Conservation (phyloP, 1,140 invertebrate genomes). For the Telenomus remus region DNA sequence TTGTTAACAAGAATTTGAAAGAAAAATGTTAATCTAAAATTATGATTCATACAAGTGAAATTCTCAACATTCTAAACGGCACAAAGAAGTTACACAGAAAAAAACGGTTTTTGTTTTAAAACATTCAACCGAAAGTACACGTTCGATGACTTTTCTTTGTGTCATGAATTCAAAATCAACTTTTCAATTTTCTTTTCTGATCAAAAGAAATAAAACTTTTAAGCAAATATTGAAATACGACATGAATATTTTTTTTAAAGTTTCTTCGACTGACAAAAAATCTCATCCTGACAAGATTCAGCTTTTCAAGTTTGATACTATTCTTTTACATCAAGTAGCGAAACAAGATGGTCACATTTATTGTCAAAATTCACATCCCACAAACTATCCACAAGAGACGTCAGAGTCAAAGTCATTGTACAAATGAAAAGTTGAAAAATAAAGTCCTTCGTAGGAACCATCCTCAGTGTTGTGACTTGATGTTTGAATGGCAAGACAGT, state of each 20-base stretch:
- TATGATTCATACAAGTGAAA: too few species aligned
- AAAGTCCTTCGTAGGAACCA: conserved; percentile 38
- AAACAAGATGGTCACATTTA: conserved; percentile 24
- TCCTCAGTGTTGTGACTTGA: conserved; percentile 65
- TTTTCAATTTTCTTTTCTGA: not conserved
- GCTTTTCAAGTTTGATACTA: not conserved
- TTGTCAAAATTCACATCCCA: conserved; percentile 20
- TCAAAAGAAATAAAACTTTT: too few species aligned
- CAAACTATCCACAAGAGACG: conserved; percentile 39
- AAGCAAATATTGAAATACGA: too few species aligned
- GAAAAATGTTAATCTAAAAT: not conserved
- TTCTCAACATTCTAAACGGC: too few species aligned
- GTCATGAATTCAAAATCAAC: conserved; percentile 3
- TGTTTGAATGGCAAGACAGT: conserved; percentile 63
- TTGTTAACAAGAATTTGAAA: not conserved
- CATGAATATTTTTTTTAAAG: too few species aligned
- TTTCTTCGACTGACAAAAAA: not conserved
- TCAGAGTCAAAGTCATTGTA: conserved; percentile 14
- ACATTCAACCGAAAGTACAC: not conserved
- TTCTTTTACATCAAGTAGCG: conserved; percentile 40
- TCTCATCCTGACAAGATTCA: not conserved
- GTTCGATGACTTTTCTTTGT: not conserved
- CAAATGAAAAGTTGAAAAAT: conserved; percentile 28
- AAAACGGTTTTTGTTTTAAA: too few species aligned
- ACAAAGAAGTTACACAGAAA: too few species aligned